These are phyloP conservation scores for Montipora cactus DNA, from an alignment of 64 coral and sea anemone species.

Conservation along the genomic window DNA sequence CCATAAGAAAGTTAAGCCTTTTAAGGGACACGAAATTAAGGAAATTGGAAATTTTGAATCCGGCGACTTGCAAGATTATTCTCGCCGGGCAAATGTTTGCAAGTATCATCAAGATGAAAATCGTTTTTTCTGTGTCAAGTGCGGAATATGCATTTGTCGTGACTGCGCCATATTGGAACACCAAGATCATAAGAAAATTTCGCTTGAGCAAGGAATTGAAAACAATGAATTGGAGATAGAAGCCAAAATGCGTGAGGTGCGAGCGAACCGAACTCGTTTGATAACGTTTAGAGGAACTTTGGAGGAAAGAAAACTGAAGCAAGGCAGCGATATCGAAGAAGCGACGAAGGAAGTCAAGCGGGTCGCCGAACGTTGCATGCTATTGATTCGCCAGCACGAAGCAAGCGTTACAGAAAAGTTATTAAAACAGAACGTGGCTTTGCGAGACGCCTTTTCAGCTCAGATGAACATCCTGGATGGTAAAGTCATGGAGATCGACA, in stretches of 20 bases:
- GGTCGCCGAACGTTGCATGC: not conserved
- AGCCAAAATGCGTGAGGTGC: not conserved
- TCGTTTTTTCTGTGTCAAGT: not conserved
- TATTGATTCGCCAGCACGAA: constrained; percentile 28
- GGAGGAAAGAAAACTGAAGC: not conserved
- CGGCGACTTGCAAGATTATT: not conserved
- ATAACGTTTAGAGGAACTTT: not conserved
- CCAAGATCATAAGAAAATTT: not conserved
- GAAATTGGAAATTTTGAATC: not conserved
- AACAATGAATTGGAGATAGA: not conserved
- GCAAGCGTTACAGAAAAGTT: not conserved
- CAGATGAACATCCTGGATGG: not conserved
- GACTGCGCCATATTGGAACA: constrained; percentile 6
- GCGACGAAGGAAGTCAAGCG: not conserved
- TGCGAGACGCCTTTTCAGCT: not conserved
- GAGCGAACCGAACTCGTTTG: not conserved
- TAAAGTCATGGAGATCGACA: not conserved
- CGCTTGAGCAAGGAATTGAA: not conserved
- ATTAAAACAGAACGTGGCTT: not conserved
- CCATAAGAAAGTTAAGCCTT: not conserved
- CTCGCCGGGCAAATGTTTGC: not conserved
- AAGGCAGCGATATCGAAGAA: not conserved
- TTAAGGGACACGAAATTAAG: not conserved
- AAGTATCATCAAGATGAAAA: not conserved
- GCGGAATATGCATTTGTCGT: constrained; percentile 1